Conservation (phyloP, 2,797 vertebrate species). For the Acipenser oxyrinchus region DNA sequence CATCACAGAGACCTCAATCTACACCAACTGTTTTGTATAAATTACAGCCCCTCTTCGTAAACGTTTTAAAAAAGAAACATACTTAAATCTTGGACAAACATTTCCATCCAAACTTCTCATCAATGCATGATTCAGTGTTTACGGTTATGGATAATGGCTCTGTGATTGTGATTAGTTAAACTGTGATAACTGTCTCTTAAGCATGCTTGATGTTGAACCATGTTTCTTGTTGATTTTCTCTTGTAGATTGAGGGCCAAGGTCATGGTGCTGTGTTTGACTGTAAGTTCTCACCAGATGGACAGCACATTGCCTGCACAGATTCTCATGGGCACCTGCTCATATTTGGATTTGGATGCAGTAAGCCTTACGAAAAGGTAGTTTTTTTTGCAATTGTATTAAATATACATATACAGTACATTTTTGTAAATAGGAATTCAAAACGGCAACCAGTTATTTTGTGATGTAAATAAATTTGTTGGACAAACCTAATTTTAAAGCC, state of each 20-base stretch:
- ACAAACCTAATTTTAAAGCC: too few relatives aligned
- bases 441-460: too few relatives aligned
- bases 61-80: too few relatives aligned
- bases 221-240: background rate
- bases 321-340: slow-evolving; percentile 89
- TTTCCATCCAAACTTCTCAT: too few relatives aligned
- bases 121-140: background rate
- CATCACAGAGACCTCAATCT: too few relatives aligned
- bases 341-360: slow-evolving; percentile 90
- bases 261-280: slow-evolving; percentile 93
- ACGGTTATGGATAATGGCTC: background rate
- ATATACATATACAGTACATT: background rate
- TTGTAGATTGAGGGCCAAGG: slow-evolving; percentile 92
- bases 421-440: too few relatives aligned
- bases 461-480: too few relatives aligned
- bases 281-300: slow-evolving; percentile 92
- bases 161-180: too few relatives aligned
- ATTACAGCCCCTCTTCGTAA: too few relatives aligned
- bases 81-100: too few relatives aligned
- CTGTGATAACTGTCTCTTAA: background rate
- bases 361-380: slow-evolving; percentile 86
- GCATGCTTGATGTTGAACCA: background rate
- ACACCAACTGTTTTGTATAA: too few relatives aligned
- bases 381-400: background rate
- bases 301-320: slow-evolving; percentile 93